Evolutionary conservation across 2,888 invertebrate genomes (phyloP).

Genomic region (Drosophila subquinaria): DNA sequence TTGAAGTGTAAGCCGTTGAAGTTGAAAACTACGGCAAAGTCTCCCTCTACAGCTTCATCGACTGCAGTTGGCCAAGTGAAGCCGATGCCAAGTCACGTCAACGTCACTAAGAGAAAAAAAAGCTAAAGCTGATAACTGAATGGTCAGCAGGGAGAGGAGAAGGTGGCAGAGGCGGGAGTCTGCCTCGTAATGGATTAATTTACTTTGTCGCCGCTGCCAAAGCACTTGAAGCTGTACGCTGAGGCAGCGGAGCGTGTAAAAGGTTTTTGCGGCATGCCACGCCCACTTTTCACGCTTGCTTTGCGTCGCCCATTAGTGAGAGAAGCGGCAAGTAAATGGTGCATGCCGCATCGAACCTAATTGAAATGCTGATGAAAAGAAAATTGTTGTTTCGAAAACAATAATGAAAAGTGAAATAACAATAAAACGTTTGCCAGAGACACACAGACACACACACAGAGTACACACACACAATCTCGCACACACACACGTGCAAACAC

Average conservation of each 20-base stretch:
- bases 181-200: constrained; percentile 75
- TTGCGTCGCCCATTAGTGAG: constrained; percentile 36
- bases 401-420: constrained; percentile 77
- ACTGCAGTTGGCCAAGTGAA: constrained; percentile 21
- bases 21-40: constrained; percentile 53
- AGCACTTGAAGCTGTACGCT: constrained; percentile 56
- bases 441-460: constrained; percentile 25
- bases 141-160: neutral
- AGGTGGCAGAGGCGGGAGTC: neutral
- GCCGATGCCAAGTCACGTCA: constrained; percentile 61
- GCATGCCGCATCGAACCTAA: constrained; percentile 69
- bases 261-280: constrained; percentile 70
- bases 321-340: constrained; percentile 55
- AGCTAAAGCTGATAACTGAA: constrained; percentile 37
- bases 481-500: constrained; percentile 21
- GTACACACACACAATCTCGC: constrained; percentile 14
- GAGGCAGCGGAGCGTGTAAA: constrained; percentile 72
- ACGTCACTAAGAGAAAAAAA: constrained; percentile 34
- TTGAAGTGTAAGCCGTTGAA: constrained; percentile 76
- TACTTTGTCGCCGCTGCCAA: constrained; percentile 73
- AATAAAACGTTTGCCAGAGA: constrained; percentile 66
- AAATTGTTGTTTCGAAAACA: constrained; percentile 75
- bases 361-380: constrained; percentile 79
- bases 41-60: constrained; percentile 13
- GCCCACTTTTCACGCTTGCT: constrained; percentile 43